Evolutionary conservation across 2,888 invertebrate species (phyloP), one percentile per base, ranked within the genome.

Genomic region (Drosophila kanekoi): DNA sequence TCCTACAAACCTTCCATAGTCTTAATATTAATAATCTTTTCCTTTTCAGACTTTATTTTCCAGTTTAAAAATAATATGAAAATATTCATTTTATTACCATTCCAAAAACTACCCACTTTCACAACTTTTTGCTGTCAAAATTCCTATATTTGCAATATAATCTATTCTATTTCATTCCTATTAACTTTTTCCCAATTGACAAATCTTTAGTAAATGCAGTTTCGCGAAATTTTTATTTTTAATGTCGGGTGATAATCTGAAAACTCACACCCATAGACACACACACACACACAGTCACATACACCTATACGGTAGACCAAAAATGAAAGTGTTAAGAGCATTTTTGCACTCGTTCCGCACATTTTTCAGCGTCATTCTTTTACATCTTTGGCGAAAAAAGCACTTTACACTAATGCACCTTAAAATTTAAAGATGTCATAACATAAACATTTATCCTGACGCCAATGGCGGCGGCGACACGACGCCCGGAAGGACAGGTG

Each of bases 381-480:
- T 52, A 66, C 67, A 70, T 79, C 69, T 81, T 81, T 49, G 80
- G 85, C 64, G 81, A 58, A 68, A 85, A 89, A 86, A 86, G 82
- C 86, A 86, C 86, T 86, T 89, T 89, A 72, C 86, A 87, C 86
- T 86, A 86, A 86, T 86, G 86, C 86, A 86, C 86, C 86, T 86
- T 83, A 82, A 89, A 89, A 87, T 87, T 89, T 86, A 89, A 86
- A 86, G 82, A 81, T 85, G 88, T 89, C 88, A 86, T 86, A 86
- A 86, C 82, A 82, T 87, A 87, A 85, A 87, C 85, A 86, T 86
- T 87, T 87, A 89, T 84, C 81, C 81, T 48, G 64, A 43, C 59
- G 58, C 64, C 67, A 70, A 49, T 66, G 74, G 45, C 41, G 45
- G 1, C 16, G 40, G 35, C 23, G 37, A 41, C 41, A 44, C 41